Evolutionary conservation across 2,888 invertebrate genomes (phyloP), one percentile per base, ranked within the genome.

Genomic region (Biston stratarius): DNA sequence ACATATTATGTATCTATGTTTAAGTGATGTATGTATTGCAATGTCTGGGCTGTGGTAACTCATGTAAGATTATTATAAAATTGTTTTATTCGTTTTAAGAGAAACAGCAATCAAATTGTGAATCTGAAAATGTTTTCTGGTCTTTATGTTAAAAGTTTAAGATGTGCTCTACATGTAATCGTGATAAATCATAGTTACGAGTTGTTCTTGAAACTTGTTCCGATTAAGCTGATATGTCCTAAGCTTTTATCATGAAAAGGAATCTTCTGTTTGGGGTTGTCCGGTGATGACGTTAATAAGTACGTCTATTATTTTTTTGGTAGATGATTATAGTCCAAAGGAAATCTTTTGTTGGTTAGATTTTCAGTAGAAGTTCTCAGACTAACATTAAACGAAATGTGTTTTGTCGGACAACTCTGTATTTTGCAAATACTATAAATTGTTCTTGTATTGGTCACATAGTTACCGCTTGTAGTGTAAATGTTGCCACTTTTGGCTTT

Each of bases 401-500:
- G 36, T 38, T 52, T 15, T 53, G 38, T n/a, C 36, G 58, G 58
- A 14, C 59, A 38, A 53, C 45, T 40, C 14, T 49, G 49, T 47
- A 47, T 48, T 56, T 49, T 36, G 8, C n/a, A 10, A 34, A 38
- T 38, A 5, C 15, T 51, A 38, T 52, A n/a, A 36, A 49, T 15
- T 45, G 42, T 63, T 44, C 53, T 55, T 42, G 15, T 8, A 38
- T 15, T 58, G 58, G 58, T 60, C 53, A 53, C 58, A 47, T 38
- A 61, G 58, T 64, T 64, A 69, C 64, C 45, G 56, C 61, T 63
- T 59, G 49, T 66, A 62, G 58, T 52, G 45, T 66, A 63, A 67
- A 70, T 73, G 74, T 75, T 74, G 77, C 67, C 74, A 70, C 48
- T 61, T 68, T 73, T 72, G 67, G 78, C 77, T 80, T 79, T 77